phyloP scores from a whole-genome alignment of 2,888 invertebrate genomes.

The Lasius platythorax region DNA sequence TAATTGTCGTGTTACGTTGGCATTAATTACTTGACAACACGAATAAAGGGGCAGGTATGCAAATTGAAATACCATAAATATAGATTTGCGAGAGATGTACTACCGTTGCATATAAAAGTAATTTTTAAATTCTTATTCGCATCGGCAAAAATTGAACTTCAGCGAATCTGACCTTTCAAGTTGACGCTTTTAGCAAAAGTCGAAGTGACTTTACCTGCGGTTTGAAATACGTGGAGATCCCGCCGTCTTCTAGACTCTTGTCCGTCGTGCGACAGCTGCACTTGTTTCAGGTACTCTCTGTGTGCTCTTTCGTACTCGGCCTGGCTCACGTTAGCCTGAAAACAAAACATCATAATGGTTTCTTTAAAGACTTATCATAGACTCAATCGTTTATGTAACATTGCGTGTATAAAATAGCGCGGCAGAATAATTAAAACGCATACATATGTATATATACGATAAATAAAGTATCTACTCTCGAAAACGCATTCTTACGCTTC shows the following conservation, averaged over 20 bases:
- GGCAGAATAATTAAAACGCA: conserved; percentile 44
- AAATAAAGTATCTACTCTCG: conserved; percentile 37
- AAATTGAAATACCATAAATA: neutral
- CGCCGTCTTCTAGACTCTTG: conserved; percentile 75
- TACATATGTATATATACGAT: neutral
- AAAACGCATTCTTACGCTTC: conserved; percentile 33
- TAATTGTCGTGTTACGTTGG: neutral
- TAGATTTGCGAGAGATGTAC: neutral
- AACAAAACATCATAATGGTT: conserved; percentile 71
- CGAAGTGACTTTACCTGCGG: conserved; percentile 78
- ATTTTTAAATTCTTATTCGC: neutral
- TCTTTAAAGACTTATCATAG: conserved; percentile 44
- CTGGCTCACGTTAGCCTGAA: conserved; percentile 90
- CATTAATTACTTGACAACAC: neutral
- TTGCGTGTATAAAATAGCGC: conserved; percentile 51
- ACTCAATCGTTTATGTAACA: conserved; percentile 37
- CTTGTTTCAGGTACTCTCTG: conserved; percentile 87
- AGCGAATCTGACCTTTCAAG: neutral
- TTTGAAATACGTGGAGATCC: conserved; percentile 82
- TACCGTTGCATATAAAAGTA: neutral
- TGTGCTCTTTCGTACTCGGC: conserved; percentile 89
- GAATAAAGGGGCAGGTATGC: neutral
- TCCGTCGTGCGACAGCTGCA: conserved; percentile 74
- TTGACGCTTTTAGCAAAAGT: neutral
- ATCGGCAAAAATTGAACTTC: neutral